Evolutionary conservation across 2,888 invertebrate genomes (phyloP).

Genomic region (Tenthredo notha): DNA sequence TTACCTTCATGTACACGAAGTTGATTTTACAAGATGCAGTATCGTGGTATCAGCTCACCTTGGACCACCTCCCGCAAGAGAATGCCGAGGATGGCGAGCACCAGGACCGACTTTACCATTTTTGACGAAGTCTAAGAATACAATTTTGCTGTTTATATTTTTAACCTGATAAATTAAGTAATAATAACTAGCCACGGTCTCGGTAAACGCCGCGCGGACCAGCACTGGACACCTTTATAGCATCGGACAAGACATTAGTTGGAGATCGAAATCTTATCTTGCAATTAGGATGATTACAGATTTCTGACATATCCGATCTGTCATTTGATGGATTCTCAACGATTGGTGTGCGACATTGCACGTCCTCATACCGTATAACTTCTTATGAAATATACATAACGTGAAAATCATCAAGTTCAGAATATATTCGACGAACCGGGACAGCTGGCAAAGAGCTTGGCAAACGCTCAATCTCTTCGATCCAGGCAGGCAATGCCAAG

Average conservation of each 20-base stretch:
- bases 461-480: not conserved
- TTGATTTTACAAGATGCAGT: not conserved
- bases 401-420: not conserved
- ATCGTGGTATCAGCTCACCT: conserved; percentile 8
- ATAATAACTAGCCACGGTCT: not conserved
- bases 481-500: not conserved
- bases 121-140: not conserved
- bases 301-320: not conserved
- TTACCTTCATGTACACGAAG: not conserved
- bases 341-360: not conserved
- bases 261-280: conserved; percentile 23
- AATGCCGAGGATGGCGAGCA: not conserved
- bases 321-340: not conserved
- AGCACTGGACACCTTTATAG: not conserved
- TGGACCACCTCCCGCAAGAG: not conserved
- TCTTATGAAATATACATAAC: not conserved
- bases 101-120: not conserved
- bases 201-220: not conserved
- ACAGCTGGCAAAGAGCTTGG: not conserved
- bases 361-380: not conserved
- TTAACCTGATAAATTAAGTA: not conserved
- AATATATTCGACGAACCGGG: not conserved
- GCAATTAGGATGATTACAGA: not conserved
- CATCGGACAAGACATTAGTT: conserved; percentile 2
- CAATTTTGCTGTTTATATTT: not conserved